These are phyloP conservation scores for Hylaeus volcanicus DNA, from an alignment of 1,140 invertebrate species.

Conservation along the genomic window DNA sequence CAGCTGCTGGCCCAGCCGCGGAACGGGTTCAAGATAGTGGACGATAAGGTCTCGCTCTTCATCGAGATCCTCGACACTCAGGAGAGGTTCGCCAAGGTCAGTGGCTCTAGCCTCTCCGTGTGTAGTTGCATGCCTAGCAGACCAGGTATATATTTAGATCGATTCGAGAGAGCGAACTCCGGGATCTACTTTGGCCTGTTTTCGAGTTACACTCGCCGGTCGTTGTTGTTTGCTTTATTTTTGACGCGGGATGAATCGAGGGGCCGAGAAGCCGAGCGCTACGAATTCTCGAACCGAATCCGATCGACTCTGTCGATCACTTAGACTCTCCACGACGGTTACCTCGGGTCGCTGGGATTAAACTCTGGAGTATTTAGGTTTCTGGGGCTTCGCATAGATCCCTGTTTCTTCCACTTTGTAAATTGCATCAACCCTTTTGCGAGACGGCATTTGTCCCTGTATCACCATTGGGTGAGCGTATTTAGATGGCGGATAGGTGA, in stretches of 20 bases:
- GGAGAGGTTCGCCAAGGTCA: slow-evolving; percentile 89
- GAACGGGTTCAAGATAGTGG: slow-evolving; percentile 87
- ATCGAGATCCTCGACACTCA: slow-evolving; percentile 90
- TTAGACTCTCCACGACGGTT: too few species aligned
- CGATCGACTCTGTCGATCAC: too few species aligned
- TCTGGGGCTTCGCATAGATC: too few species aligned
- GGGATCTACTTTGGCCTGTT: background rate
- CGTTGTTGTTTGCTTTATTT: slow-evolving; percentile 25
- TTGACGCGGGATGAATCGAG: background rate
- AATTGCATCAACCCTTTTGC: too few species aligned
- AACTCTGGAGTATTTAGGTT: too few species aligned
- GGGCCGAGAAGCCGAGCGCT: background rate
- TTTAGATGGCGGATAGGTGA: too few species aligned
- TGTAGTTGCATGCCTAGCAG: background rate
- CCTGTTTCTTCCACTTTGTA: too few species aligned
- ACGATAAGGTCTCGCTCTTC: slow-evolving; percentile 88
- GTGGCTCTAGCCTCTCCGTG: slow-evolving; percentile 39
- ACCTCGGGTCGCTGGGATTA: too few species aligned
- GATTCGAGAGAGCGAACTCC: background rate
- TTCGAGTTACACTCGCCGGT: slow-evolving; percentile 11
- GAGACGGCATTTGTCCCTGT: too few species aligned
- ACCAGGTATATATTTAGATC: slow-evolving; percentile 40
- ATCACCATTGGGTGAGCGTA: too few species aligned
- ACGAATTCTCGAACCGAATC: too few species aligned
- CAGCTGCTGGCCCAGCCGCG: slow-evolving; percentile 85